phyloP scores from a whole-genome alignment of 2,113 vertebrate species.

The Riparia riparia region DNA sequence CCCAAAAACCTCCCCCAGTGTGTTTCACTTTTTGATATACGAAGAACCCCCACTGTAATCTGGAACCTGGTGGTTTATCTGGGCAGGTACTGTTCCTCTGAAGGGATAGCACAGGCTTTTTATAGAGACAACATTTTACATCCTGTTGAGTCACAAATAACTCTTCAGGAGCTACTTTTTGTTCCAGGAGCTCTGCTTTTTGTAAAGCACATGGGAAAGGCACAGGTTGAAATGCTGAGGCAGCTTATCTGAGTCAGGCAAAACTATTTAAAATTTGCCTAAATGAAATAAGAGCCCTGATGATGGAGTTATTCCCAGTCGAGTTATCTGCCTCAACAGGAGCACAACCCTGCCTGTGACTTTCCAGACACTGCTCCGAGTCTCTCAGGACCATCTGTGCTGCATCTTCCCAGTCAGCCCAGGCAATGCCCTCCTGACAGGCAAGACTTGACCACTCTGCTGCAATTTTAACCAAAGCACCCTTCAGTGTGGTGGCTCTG shows the following conservation, averaged over 20 bases:
- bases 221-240: neutral
- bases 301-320: neutral
- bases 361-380: neutral
- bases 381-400: neutral
- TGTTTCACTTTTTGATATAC: neutral
- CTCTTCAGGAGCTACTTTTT: neutral
- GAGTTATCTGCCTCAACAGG: fast-evolving
- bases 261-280: neutral
- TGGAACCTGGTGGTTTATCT: neutral
- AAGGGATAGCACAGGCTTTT: neutral
- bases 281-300: neutral
- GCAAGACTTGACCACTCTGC: neutral
- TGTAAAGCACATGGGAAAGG: neutral
- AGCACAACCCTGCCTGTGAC: neutral
- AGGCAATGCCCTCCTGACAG: neutral
- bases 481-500: neutral
- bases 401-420: neutral
- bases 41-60: neutral
- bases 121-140: neutral
- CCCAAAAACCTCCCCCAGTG: neutral
- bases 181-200: neutral
- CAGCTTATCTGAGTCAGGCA: neutral
- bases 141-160: neutral
- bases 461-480: neutral
- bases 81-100: neutral